Evolutionary conservation across 1,140 invertebrate genomes (phyloP).

Genomic region (Mamestra configurata): DNA sequence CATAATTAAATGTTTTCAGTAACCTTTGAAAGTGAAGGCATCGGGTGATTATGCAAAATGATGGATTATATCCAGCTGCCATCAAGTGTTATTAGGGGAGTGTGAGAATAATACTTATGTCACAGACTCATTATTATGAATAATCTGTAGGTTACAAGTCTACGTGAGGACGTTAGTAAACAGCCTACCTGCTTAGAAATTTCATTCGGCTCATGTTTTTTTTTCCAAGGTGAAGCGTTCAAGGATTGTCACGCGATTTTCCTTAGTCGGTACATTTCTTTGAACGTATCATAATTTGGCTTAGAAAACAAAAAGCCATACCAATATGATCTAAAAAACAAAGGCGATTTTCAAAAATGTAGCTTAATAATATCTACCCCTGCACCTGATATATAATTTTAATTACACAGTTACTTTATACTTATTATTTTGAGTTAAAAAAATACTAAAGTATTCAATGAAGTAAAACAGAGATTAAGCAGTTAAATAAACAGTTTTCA

Average conservation of each 20-base stretch:
- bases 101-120: conserved; percentile 24
- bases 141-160: not conserved
- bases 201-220: not conserved
- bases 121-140: not conserved
- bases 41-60: conserved; percentile 59
- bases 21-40: conserved; percentile 60
- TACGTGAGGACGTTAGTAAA: not conserved
- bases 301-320: too few relatives aligned
- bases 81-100: conserved; percentile 27
- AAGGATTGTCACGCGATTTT: not conserved
- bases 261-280: not conserved
- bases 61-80: conserved; percentile 29
- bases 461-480: too few relatives aligned
- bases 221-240: not conserved
- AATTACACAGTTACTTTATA: too few relatives aligned
- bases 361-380: too few relatives aligned
- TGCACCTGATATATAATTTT: too few relatives aligned
- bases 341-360: too few relatives aligned
- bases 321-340: too few relatives aligned
- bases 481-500: too few relatives aligned
- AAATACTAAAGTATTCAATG: too few relatives aligned
- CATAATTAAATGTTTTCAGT: conserved; percentile 63
- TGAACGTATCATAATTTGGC: too few relatives aligned
- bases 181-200: not conserved
- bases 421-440: too few relatives aligned